A percentile compares a stretch with the other conserved stretches of the same genome.
Conservation (phyloP, 2,797 vertebrate genomes). For the Sebastes kiyomatsui region DNA sequence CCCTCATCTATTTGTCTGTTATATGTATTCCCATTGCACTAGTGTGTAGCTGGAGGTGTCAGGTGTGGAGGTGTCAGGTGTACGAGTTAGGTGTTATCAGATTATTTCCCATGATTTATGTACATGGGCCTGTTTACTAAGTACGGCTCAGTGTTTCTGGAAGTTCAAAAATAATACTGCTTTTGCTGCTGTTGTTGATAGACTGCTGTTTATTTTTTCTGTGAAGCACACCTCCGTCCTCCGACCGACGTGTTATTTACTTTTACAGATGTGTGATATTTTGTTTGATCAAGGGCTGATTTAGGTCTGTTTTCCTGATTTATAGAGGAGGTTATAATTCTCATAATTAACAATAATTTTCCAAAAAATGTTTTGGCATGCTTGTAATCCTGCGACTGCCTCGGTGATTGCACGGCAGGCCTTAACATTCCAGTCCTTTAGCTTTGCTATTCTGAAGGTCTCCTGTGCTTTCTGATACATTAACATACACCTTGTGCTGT, state of each 20-base stretch:
- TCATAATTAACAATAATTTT: slow-evolving; percentile 15
- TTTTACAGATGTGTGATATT: slow-evolving; percentile 3
- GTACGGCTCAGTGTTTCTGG: slow-evolving; percentile 7
- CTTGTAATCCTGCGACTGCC: slow-evolving; percentile 38
- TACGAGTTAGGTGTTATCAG: slow-evolving; percentile 16
- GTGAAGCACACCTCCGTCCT: slow-evolving; percentile 16
- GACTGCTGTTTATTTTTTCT: slow-evolving; percentile 38
- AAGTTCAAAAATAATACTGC: slow-evolving; percentile 24
- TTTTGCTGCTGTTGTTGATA: slow-evolving; percentile 32
- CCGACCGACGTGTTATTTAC: neutral
- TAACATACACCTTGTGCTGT: slow-evolving; percentile 12
- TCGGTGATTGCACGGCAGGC: slow-evolving; percentile 32
- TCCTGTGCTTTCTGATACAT: slow-evolving; percentile 34
- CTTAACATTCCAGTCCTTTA: slow-evolving; percentile 58
- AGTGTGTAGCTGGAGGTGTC: slow-evolving; percentile 26
- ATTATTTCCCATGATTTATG: slow-evolving; percentile 17
- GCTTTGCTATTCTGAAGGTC: slow-evolving; percentile 16
- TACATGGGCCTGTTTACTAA: slow-evolving; percentile 7
- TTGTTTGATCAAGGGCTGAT: slow-evolving; percentile 35
- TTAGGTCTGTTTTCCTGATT: slow-evolving; percentile 11
- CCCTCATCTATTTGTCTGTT: slow-evolving; percentile 15
- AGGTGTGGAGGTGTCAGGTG: slow-evolving; percentile 4
- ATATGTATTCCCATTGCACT: slow-evolving; percentile 11
- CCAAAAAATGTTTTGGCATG: neutral
- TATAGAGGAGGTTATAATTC: slow-evolving; percentile 17